A percentile compares a stretch with the other conserved stretches of the same genome.
Conservation (phyloP, 2,113 vertebrate genomes). For the Paratilapia polleni region DNA sequence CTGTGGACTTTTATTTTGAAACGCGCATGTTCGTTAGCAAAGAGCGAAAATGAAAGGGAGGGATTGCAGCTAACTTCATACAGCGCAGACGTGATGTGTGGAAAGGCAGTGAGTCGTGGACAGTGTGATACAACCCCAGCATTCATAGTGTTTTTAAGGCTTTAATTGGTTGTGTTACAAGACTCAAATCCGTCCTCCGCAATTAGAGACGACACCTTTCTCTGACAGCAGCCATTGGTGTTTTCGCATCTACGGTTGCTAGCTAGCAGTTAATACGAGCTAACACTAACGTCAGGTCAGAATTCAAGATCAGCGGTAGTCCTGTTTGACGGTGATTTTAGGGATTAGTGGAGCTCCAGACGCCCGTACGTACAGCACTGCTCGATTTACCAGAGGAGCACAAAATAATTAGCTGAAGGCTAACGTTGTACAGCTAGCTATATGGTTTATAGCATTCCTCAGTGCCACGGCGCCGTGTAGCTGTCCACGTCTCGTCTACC, state of each 20-base stretch:
- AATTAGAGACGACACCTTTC: neutral
- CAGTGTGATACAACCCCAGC: neutral
- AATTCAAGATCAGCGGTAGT: neutral
- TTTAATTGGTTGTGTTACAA: neutral
- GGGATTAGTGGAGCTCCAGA: neutral
- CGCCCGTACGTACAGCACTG: neutral
- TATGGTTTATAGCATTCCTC: neutral
- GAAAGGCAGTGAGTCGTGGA: neutral
- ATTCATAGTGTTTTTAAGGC: neutral
- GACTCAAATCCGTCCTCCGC: neutral
- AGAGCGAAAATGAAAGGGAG: neutral
- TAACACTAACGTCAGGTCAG: conserved; percentile 30
- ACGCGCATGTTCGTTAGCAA: neutral
- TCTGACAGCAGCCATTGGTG: neutral
- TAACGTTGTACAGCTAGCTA: neutral
- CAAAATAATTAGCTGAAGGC: neutral
- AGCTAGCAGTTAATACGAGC: conserved; percentile 34
- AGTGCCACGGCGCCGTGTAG: conserved; percentile 52
- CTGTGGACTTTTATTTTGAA: conserved; percentile 39
- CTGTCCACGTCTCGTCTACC: conserved; percentile 64
- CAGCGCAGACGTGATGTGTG: neutral
- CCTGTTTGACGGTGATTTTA: neutral
- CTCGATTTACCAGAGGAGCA: neutral
- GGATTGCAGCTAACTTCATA: neutral
- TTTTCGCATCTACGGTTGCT: neutral